Conservation (phyloP, 1,140 invertebrate species). For the Zaprionus lachaisei region DNA sequence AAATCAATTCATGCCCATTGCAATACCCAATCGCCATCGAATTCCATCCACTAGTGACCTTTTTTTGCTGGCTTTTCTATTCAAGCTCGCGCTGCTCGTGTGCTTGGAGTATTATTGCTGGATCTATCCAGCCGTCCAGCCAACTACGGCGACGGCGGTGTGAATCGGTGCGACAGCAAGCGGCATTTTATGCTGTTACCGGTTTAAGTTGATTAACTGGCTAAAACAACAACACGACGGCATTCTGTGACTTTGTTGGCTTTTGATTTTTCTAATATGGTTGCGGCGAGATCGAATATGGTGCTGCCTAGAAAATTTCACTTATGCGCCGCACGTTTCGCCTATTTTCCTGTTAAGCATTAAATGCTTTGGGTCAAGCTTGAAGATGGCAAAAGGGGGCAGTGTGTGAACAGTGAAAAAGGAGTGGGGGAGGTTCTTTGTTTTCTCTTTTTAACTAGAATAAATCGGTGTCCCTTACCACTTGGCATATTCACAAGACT, state of each 20-base stretch:
- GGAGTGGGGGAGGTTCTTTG: conserved; percentile 7
- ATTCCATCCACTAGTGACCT: conserved; percentile 26
- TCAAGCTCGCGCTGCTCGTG: conserved; percentile 38
- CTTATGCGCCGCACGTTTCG: conserved; percentile 73
- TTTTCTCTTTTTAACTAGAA: conserved; percentile 67
- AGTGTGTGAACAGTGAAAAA: not conserved
- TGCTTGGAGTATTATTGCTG: conserved; percentile 45
- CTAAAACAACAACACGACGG: conserved; percentile 36
- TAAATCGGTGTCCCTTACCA: not conserved
- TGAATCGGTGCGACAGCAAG: conserved; percentile 37
- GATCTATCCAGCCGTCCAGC: conserved; percentile 46
- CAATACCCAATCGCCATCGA: conserved; percentile 24
- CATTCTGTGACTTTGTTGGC: conserved; percentile 62
- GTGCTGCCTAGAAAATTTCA: conserved; percentile 70
- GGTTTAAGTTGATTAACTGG: conserved; percentile 78
- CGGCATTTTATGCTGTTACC: conserved; percentile 77
- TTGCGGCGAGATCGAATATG: conserved; percentile 61
- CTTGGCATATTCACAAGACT: not conserved
- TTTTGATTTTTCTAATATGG: conserved; percentile 73
- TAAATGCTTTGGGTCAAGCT: conserved; percentile 63
- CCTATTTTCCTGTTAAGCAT: conserved; percentile 70
- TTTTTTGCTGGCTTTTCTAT: conserved; percentile 1
- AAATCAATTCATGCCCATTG: conserved; percentile 26
- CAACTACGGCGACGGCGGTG: conserved; percentile 9
- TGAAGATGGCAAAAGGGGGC: conserved; percentile 31